phyloP scores from a whole-genome alignment of 2,797 vertebrate genomes.

The Anolis apletophallus region DNA sequence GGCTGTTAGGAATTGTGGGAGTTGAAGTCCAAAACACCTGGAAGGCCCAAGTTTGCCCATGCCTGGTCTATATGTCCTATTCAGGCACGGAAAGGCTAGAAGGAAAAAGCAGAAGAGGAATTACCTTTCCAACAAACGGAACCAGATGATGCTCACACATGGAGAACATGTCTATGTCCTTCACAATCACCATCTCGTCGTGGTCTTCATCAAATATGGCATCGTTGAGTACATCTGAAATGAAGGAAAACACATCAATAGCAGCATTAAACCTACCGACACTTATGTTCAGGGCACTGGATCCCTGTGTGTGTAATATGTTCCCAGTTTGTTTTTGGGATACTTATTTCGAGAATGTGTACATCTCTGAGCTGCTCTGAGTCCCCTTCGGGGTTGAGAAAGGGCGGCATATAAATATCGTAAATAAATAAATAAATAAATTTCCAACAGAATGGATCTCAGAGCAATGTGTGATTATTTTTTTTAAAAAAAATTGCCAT shows the following conservation, averaged over 20 bases:
- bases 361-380: too few relatives aligned
- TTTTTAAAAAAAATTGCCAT: too few relatives aligned
- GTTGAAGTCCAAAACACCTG: too few relatives aligned
- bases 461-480: not conserved
- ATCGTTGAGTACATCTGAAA: conserved; percentile 93
- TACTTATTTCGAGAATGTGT: not conserved
- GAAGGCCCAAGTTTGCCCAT: too few relatives aligned
- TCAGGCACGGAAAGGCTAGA: not conserved
- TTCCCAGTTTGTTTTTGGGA: not conserved
- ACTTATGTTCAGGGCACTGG: not conserved
- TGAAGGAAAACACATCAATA: conserved; percentile 51
- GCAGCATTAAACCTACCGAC: not conserved
- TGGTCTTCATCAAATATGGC: conserved; percentile 99
- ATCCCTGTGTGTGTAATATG: too few relatives aligned
- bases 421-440: too few relatives aligned
- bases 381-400: too few relatives aligned
- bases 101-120: not conserved
- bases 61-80: not conserved
- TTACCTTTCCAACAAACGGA: conserved; percentile 96
- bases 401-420: too few relatives aligned
- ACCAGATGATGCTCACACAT: conserved; percentile 99
- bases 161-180: conserved; percentile 99
- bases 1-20: not conserved
- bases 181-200: conserved; percentile 99
- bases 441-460: not conserved